Evolutionary conservation across 2,888 invertebrate genomes (phyloP), one percentile per base, ranked within the genome.

Genomic region (Prostheceraeus crozeri): DNA sequence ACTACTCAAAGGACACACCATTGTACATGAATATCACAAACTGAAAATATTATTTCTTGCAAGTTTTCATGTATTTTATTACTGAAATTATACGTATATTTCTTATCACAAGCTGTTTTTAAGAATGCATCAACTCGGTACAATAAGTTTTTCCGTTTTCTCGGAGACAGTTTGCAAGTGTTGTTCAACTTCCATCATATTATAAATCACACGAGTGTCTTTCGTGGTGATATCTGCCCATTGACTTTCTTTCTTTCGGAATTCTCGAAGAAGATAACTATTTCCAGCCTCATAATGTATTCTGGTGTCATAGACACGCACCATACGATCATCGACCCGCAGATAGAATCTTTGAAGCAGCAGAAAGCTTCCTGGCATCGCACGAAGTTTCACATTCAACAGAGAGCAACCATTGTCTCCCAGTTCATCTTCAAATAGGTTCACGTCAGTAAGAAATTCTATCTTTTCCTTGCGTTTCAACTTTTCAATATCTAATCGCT

Each of bases 401-500:
- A 86, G 84, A 1, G 96, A 88, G 58, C 88, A 85, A 14, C 98
- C 98, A 80, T 98, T 89, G 78, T 98, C 98, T 72, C 94, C 94
- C 48, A 98, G 78, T 76, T 98, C 98, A 80, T 99, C 98, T 79
- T 99, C 98, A 80, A 87, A 99, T 33, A 98, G 78, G 59, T 87
- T 85, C 30, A 96, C 78, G 74, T 96, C 91, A 67, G 89, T 85
- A 76, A 89, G 96, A 75, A 94, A 96, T 2, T 89, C 76, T 59
- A 99, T 98, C 72, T 85, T 84, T 68, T 98, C 94, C 68, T 84
- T 84, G 66, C 83, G 82, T 79, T 87, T 91, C 40, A 98, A 78
- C 71, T 87, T 82, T 67, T 91, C 87, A 68, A 89, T 81, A 75
- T 99, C 83, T 57, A 99, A 86, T 65, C 82, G 79, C 71, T 87